These are phyloP conservation scores for Anarrhichthys ocellatus DNA, from an alignment of 2,113 vertebrate species.

Conservation along the genomic window DNA sequence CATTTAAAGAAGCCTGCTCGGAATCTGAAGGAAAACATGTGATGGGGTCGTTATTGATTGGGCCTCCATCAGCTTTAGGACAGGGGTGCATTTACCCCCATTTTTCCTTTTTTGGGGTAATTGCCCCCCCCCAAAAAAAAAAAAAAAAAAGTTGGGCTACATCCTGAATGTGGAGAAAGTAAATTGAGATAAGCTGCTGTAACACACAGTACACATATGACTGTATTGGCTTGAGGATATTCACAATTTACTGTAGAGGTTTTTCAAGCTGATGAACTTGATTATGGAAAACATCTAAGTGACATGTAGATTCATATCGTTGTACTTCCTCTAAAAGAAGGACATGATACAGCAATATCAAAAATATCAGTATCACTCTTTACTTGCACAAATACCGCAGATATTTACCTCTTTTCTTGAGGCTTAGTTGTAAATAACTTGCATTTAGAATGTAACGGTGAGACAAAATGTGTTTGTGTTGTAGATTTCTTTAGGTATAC, in stretches of 20 bases:
- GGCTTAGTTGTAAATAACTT: not conserved
- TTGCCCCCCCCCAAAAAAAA: not conserved
- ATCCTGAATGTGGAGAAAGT: not conserved
- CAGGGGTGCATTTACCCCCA: too few species aligned
- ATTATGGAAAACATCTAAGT: not conserved
- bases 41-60: not conserved
- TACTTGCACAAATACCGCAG: not conserved
- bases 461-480: not conserved
- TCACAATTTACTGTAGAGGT: not conserved
- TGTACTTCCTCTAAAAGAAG: slow-evolving; percentile 32
- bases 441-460: not conserved
- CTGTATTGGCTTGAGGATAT: not conserved
- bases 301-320: slow-evolving; percentile 14
- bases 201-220: not conserved
- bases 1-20: slow-evolving; percentile 20
- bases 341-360: slow-evolving; percentile 16
- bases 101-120: too few species aligned
- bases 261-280: not conserved
- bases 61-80: not conserved
- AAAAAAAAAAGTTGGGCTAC: not conserved
- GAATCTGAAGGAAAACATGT: not conserved
- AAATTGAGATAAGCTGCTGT: not conserved
- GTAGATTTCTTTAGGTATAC: not conserved
- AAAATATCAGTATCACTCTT: not conserved
- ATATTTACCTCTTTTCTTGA: not conserved